phyloP scores from a whole-genome alignment of 2,113 vertebrate species.

The Todiramphus chloris region DNA sequence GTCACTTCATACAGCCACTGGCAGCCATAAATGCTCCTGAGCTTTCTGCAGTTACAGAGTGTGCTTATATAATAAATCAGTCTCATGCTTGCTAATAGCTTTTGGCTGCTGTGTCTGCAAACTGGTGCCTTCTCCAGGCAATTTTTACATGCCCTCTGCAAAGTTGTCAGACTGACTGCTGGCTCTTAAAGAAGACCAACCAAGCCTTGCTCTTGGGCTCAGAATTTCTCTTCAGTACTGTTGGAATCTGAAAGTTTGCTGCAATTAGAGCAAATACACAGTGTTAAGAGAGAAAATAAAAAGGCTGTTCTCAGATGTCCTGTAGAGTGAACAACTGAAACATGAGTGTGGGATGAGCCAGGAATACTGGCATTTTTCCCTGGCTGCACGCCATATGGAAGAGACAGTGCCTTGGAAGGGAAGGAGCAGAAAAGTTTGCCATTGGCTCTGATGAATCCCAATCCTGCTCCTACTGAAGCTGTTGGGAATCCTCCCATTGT shows the following conservation, averaged over 20 bases:
- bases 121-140: conserved; percentile 63
- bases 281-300: conserved; percentile 50
- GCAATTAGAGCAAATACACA: conserved; percentile 2
- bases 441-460: conserved; percentile 64
- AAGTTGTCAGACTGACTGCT: conserved; percentile 38
- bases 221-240: conserved; percentile 38
- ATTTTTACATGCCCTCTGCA: conserved; percentile 31
- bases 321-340: conserved; percentile 52
- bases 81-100: conserved; percentile 26
- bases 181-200: not conserved
- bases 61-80: conserved; percentile 1
- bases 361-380: conserved; percentile 39
- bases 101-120: conserved; percentile 32
- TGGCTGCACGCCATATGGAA: conserved; percentile 23
- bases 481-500: conserved; percentile 24
- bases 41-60: conserved; percentile 8
- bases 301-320: conserved; percentile 57
- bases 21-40: conserved; percentile 16
- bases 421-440: conserved; percentile 53
- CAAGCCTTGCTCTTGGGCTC: conserved; percentile 34
- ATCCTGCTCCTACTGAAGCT: conserved; percentile 53
- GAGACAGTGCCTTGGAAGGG: conserved; percentile 72
- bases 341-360: conserved; percentile 28
- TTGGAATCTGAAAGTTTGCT: conserved; percentile 28
- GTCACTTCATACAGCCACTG: not conserved